These are phyloP conservation scores for Oostethus manadensis DNA, from an alignment of 2,113 vertebrate genomes.

Conservation along the genomic window DNA sequence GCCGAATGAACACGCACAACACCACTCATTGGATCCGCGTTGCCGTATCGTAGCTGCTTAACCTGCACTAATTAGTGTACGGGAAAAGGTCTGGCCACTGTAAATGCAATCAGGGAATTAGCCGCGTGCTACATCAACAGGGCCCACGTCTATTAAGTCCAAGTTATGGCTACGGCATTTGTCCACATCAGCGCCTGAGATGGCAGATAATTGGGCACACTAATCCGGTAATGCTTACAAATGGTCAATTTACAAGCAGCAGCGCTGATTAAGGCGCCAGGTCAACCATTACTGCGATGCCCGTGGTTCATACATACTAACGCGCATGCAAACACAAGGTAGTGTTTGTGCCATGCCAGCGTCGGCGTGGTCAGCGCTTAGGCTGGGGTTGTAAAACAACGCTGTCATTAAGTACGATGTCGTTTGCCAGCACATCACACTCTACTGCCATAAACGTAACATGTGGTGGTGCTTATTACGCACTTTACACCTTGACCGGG, in stretches of 20 bases:
- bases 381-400: conserved; percentile 52
- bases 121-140: conserved; percentile 54
- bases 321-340: conserved; percentile 1
- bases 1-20: conserved; percentile 15
- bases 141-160: conserved; percentile 47
- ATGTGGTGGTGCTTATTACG: conserved; percentile 48
- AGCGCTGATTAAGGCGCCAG: conserved; percentile 43
- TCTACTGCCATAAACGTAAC: conserved; percentile 63
- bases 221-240: conserved; percentile 60
- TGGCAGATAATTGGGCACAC: conserved; percentile 60
- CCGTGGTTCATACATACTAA: conserved; percentile 4
- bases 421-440: conserved; percentile 61
- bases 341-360: conserved; percentile 24
- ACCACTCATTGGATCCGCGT: conserved; percentile 48
- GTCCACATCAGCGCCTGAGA: conserved; percentile 58
- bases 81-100: conserved; percentile 68
- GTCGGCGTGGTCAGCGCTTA: conserved; percentile 50
- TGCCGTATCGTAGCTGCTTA: conserved; percentile 54
- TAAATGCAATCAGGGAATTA: conserved; percentile 70
- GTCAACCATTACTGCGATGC: conserved; percentile 28
- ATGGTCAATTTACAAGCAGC: conserved; percentile 59
- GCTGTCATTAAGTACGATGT: conserved; percentile 64
- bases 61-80: conserved; percentile 64
- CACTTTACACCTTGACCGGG: conserved; percentile 68
- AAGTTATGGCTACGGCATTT: conserved; percentile 53